phyloP scores from a whole-genome alignment of 2,797 vertebrate species.

The Argyrosomus regius region DNA sequence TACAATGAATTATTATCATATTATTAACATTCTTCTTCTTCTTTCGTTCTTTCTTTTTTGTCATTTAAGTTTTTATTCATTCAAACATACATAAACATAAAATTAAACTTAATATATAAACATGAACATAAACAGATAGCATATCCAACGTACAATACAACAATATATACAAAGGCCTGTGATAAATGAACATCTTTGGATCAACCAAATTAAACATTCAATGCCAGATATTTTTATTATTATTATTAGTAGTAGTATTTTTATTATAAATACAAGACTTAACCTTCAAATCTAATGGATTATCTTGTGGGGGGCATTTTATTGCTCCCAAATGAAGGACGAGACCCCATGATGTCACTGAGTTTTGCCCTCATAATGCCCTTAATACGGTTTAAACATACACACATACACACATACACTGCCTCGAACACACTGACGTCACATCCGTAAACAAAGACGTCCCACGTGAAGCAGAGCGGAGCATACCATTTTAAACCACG shows the following conservation, averaged over 20 bases:
- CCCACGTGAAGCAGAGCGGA: conserved; percentile 53
- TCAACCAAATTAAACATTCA: too few species aligned
- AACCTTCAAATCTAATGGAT: neutral
- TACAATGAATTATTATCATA: too few species aligned
- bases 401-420: neutral
- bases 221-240: neutral
- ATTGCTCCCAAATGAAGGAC: neutral
- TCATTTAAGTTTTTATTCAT: too few species aligned
- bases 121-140: too few species aligned
- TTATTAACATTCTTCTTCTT: too few species aligned
- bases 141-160: too few species aligned
- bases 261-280: neutral
- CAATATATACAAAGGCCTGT: too few species aligned
- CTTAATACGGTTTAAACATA: neutral
- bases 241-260: neutral
- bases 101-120: too few species aligned
- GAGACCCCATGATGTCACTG: neutral
- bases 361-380: neutral
- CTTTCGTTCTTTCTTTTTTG: too few species aligned
- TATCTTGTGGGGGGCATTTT: neutral
- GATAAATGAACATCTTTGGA: too few species aligned
- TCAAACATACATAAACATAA: too few species aligned
- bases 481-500: conserved; percentile 54
- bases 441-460: conserved; percentile 81
- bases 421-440: conserved; percentile 35